A percentile compares a stretch with the other conserved stretches of the same genome.
Conservation (phyloP, 2,113 vertebrate species). For the Malaclemys terrapin region DNA sequence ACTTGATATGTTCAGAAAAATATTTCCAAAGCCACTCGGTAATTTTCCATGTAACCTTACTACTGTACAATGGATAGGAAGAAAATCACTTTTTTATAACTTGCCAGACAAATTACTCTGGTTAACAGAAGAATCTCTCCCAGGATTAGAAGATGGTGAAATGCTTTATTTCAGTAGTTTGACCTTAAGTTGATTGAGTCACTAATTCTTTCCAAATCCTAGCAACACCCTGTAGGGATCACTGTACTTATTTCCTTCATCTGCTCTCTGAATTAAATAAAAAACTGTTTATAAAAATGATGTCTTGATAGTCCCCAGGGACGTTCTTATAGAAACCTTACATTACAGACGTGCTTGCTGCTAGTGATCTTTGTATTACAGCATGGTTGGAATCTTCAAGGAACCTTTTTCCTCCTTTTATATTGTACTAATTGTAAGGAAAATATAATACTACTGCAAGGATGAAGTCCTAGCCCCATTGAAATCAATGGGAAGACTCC, state of each 20-base stretch:
- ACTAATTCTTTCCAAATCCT: constrained; percentile 10
- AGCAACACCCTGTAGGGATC: constrained; percentile 31
- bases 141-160: not conserved
- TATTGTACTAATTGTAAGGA: constrained; percentile 50
- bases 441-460: not conserved
- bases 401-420: not conserved
- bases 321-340: constrained; percentile 33
- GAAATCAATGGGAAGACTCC: rapidly evolving
- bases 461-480: rapidly evolving
- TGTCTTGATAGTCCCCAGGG: constrained; percentile 13
- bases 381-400: not conserved
- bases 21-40: not conserved
- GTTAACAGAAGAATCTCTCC: constrained; percentile 37
- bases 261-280: constrained; percentile 39
- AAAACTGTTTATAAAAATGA: constrained; percentile 7
- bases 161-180: not conserved
- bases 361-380: constrained; percentile 34
- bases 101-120: not conserved
- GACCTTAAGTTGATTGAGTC: constrained; percentile 22
- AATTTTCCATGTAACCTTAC: not conserved
- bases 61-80: not conserved
- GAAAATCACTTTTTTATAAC: not conserved
- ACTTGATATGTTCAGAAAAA: rapidly evolving
- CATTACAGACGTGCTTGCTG: not conserved
- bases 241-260: constrained; percentile 20